phyloP scores from a whole-genome alignment of 2,797 vertebrate species.

The Rhodeus uyekii region DNA sequence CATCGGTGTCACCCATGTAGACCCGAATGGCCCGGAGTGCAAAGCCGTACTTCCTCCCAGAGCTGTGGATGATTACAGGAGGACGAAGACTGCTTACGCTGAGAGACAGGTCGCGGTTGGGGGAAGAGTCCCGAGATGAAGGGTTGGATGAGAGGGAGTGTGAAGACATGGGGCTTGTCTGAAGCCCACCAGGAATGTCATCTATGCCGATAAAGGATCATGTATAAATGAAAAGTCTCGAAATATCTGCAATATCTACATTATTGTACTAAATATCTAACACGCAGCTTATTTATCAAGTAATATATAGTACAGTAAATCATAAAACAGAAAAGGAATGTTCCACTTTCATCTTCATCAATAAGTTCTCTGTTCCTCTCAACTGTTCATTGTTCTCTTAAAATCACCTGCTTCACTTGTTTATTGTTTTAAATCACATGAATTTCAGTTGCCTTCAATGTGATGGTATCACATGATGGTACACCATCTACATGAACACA shows the following conservation, averaged over 20 bases:
- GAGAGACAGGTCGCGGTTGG: conserved; percentile 86
- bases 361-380: conserved; percentile 1
- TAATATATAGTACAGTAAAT: no score
- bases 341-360: background rate
- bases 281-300: background rate
- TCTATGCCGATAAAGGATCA: conserved; percentile 70
- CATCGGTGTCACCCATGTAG: conserved; percentile 95
- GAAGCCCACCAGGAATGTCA: conserved; percentile 77
- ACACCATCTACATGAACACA: background rate
- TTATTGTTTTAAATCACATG: conserved; percentile 33
- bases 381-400: conserved; percentile 23
- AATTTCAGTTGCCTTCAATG: conserved; percentile 29
- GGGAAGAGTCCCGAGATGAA: conserved; percentile 95
- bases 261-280: background rate
- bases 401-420: conserved; percentile 31
- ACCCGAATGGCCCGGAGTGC: conserved; percentile 93
- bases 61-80: conserved; percentile 93
- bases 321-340: no score
- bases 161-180: conserved; percentile 90
- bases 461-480: conserved; percentile 26
- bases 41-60: conserved; percentile 95
- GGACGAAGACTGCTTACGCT: conserved; percentile 84
- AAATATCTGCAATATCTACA: background rate
- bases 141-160: conserved; percentile 94
- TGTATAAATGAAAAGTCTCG: background rate